Evolutionary conservation across 1,140 invertebrate species (phyloP).

Genomic region (Calliopsis andreniformis): DNA sequence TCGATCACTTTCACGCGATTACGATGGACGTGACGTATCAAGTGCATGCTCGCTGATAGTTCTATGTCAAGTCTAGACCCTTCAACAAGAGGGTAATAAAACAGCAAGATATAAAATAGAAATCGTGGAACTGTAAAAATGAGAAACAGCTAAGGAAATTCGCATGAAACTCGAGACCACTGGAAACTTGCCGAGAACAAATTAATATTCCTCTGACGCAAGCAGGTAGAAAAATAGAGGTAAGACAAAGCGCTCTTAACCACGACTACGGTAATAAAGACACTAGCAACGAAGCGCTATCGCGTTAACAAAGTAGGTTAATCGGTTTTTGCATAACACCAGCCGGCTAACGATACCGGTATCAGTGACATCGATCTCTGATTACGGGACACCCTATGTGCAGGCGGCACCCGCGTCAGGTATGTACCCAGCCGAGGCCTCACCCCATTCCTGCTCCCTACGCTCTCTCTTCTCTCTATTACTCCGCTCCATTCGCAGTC

Average conservation of each 20-base stretch:
- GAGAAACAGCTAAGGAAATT: too few relatives aligned
- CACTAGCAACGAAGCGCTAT: slow-evolving; percentile 6
- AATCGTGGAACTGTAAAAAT: too few relatives aligned
- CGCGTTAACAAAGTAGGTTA: slow-evolving; percentile 57
- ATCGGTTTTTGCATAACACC: slow-evolving; percentile 60
- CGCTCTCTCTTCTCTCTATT: not conserved
- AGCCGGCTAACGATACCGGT: slow-evolving; percentile 31
- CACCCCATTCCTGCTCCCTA: slow-evolving; percentile 20
- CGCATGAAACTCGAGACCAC: too few relatives aligned
- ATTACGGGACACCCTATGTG: slow-evolving; percentile 44
- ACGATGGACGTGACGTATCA: not conserved
- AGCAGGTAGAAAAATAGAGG: not conserved
- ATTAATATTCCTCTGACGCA: not conserved
- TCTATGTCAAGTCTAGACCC: too few relatives aligned
- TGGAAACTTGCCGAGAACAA: too few relatives aligned
- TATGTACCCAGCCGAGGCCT: slow-evolving; percentile 14
- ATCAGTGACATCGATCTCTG: slow-evolving; percentile 56
- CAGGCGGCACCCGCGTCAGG: slow-evolving; percentile 2
- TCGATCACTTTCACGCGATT: slow-evolving; percentile 13
- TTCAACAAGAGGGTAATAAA: too few relatives aligned
- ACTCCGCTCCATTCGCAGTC: slow-evolving; percentile 1
- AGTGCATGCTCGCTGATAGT: not conserved
- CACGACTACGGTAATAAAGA: slow-evolving; percentile 24
- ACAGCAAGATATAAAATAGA: too few relatives aligned
- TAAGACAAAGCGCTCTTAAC: not conserved